Percentiles rank a stretch among this genome's conserved stretches.
Evolutionary conservation across 2,797 vertebrate species (phyloP).

Genomic region (Premnoplex brunnescens): DNA sequence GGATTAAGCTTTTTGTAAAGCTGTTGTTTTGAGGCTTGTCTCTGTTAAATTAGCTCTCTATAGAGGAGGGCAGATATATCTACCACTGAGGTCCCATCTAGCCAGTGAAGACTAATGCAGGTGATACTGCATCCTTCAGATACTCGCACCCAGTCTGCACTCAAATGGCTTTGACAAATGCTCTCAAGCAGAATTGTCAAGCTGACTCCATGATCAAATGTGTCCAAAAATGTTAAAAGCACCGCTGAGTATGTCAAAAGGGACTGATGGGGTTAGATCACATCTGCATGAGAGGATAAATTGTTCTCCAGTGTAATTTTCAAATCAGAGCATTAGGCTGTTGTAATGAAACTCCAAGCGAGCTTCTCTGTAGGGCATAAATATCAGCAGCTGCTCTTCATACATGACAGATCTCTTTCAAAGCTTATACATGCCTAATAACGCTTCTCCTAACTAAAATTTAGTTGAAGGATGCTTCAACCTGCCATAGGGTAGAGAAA

Average conservation of each 20-base stretch:
- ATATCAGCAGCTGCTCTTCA: background rate
- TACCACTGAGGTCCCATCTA: background rate
- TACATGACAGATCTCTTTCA: background rate
- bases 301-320: conserved; percentile 32
- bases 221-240: conserved; percentile 4
- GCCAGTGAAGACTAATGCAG: background rate
- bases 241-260: background rate
- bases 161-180: conserved; percentile 36
- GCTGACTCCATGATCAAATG: background rate
- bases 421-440: background rate
- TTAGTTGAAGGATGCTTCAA: background rate
- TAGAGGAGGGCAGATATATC: background rate
- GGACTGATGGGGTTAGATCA: conserved; percentile 10
- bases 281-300: conserved; percentile 33
- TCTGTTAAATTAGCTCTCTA: background rate
- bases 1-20: background rate
- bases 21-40: background rate
- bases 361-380: background rate
- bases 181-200: conserved; percentile 7
- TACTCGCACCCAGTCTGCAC: background rate
- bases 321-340: background rate
- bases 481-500: background rate
- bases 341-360: background rate
- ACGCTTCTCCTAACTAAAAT: background rate
- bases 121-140: background rate